Conservation (phyloP, 92 coral and sea anemone species). For the Montipora capitata region DNA sequence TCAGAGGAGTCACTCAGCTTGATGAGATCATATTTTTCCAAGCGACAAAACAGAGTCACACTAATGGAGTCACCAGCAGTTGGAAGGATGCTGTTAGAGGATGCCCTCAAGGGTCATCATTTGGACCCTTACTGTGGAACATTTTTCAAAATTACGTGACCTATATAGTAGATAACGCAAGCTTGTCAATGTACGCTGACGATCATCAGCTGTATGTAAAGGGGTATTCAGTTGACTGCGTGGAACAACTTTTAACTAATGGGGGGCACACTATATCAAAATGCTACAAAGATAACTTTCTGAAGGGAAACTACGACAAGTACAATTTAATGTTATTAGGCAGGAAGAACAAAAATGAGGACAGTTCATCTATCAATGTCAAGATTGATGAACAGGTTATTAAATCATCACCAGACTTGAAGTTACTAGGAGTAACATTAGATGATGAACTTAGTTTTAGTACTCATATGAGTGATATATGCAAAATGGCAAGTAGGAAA, state of each 20-base stretch:
- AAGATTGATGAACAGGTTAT: too few relatives aligned
- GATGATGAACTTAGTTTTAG: too few relatives aligned
- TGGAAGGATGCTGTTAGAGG: constrained; percentile 25
- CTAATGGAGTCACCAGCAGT: background rate
- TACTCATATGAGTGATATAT: too few relatives aligned
- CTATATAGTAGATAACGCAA: constrained; percentile 23
- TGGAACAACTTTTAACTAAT: constrained; percentile 9
- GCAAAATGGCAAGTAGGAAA: too few relatives aligned
- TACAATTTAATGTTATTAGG: too few relatives aligned
- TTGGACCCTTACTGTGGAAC: constrained; percentile 73
- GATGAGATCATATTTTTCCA: constrained; percentile 62
- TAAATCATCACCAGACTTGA: too few relatives aligned
- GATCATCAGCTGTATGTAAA: constrained; percentile 51
- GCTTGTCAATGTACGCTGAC: constrained; percentile 8
- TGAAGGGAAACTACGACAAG: constrained; percentile 37
- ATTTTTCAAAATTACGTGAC: constrained; percentile 68
- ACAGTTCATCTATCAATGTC: too few relatives aligned
- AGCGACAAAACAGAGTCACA: constrained; percentile 51
- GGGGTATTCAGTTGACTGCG: constrained; percentile 20
- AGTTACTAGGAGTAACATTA: too few relatives aligned
- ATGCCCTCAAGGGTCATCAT: constrained; percentile 45
- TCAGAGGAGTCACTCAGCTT: constrained; percentile 39
- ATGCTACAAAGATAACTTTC: constrained; percentile 60
- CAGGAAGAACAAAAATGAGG: too few relatives aligned
- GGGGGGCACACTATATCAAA: constrained; percentile 50